These are phyloP conservation scores for Saturnia japonica DNA, from an alignment of 2,888 invertebrate genomes.

Conservation along the genomic window DNA sequence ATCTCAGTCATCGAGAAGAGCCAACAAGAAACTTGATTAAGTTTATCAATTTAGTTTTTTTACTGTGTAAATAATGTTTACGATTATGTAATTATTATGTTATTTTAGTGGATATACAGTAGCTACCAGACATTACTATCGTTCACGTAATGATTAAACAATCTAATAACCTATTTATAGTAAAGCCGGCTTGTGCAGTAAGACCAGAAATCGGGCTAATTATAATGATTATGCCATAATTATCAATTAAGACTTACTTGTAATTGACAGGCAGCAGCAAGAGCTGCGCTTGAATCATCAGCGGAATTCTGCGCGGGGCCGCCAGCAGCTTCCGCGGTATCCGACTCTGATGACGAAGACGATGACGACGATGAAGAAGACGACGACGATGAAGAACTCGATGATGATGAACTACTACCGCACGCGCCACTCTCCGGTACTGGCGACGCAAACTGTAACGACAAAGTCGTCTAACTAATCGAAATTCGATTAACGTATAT, in stretches of 20 bases:
- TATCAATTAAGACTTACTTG: slow-evolving; percentile 55
- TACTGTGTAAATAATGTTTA: no score
- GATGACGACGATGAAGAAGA: slow-evolving; percentile 75
- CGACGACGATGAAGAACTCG: slow-evolving; percentile 69
- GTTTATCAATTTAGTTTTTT: no score
- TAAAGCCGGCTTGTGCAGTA: no score
- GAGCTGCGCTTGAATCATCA: slow-evolving; percentile 80
- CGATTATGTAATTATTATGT: no score
- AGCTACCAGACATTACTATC: no score
- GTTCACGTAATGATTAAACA: no score
- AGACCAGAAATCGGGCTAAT: no score
- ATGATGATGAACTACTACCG: slow-evolving; percentile 71
- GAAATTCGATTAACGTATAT: not conserved
- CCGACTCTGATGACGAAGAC: slow-evolving; percentile 73
- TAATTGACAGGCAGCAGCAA: slow-evolving; percentile 80
- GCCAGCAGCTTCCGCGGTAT: slow-evolving; percentile 70
- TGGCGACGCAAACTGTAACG: slow-evolving; percentile 66
- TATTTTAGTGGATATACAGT: no score
- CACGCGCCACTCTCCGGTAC: slow-evolving; percentile 65
- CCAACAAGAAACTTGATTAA: no score
- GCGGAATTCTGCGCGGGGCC: slow-evolving; percentile 66
- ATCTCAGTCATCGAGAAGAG: no score
- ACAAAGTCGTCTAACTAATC: slow-evolving; percentile 16
- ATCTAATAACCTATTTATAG: no score
- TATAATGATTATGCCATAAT: not conserved